Percentiles rank a stretch among this genome's conserved stretches.
Conservation (phyloP, 2,113 vertebrate genomes). For the Zapus hudsonius region DNA sequence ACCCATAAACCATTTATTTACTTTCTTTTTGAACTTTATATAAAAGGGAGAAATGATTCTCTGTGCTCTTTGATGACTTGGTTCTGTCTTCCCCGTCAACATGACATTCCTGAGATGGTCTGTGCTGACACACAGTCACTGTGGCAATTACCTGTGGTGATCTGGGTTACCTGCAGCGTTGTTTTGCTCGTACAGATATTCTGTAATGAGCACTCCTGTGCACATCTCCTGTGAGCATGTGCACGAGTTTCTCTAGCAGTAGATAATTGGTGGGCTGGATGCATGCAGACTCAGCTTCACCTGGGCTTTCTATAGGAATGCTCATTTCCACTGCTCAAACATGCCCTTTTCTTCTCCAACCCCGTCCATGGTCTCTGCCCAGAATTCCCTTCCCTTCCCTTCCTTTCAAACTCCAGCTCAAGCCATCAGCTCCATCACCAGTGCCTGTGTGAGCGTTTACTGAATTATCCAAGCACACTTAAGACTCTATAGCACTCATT, state of each 20-base stretch:
- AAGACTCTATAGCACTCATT: background rate
- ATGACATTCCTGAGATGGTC: background rate
- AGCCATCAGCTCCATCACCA: background rate
- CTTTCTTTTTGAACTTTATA: background rate
- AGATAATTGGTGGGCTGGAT: background rate
- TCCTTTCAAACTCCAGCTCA: background rate
- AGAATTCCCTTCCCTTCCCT: background rate
- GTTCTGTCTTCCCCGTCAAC: no score
- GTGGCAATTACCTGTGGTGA: background rate
- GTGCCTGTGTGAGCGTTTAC: background rate
- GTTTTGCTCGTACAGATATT: background rate
- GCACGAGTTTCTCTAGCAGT: background rate
- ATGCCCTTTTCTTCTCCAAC: background rate
- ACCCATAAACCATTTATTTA: background rate
- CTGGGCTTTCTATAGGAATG: fast-evolving
- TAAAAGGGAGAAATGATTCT: background rate
- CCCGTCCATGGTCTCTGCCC: background rate
- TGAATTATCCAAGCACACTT: background rate
- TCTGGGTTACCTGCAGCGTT: background rate
- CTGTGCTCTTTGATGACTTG: background rate
- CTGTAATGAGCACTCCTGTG: background rate
- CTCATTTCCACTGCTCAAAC: background rate
- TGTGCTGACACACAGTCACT: background rate
- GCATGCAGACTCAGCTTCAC: background rate
- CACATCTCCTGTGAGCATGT: background rate